These are phyloP conservation scores for Elgaria multicarinata DNA, from an alignment of 2,113 vertebrate species.

Conservation along the genomic window DNA sequence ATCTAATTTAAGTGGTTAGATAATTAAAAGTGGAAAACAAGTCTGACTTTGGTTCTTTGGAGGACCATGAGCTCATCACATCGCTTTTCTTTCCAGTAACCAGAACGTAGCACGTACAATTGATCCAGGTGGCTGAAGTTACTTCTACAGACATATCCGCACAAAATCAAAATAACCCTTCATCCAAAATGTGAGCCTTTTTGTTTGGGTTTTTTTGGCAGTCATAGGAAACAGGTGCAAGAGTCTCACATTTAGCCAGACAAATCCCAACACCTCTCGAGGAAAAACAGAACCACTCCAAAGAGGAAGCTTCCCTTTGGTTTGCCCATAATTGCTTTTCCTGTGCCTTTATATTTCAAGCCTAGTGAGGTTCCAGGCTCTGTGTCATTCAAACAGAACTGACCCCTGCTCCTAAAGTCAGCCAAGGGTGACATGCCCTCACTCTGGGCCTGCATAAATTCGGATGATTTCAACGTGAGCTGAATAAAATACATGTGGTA, in stretches of 20 bases:
- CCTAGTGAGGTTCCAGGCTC: too few relatives aligned
- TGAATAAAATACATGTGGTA: not conserved
- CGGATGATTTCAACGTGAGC: not conserved
- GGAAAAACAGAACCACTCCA: conserved; percentile 20
- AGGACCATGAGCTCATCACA: conserved; percentile 44
- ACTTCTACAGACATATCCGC: not conserved
- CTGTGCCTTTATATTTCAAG: not conserved
- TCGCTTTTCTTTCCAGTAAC: conserved; percentile 60
- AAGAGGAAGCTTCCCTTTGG: conserved; percentile 18
- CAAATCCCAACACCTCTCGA: conserved; percentile 21
- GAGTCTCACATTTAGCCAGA: not conserved
- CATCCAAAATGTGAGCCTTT: not conserved
- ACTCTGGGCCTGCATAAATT: not conserved
- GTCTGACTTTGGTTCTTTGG: conserved; percentile 58
- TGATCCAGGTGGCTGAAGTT: conserved; percentile 58
- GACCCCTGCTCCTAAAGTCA: not conserved
- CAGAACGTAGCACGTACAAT: conserved; percentile 57
- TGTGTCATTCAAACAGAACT: not conserved
- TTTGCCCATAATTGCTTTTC: conserved; percentile 38
- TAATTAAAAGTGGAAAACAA: conserved; percentile 63
- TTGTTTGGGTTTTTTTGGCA: conserved; percentile 23
- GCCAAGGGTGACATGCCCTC: not conserved
- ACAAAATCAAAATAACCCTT: not conserved
- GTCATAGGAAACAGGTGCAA: conserved; percentile 36
- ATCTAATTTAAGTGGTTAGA: conserved; percentile 64